Evolutionary conservation across 2,797 vertebrate genomes (phyloP).

Genomic region (Crenichthys baileyi): DNA sequence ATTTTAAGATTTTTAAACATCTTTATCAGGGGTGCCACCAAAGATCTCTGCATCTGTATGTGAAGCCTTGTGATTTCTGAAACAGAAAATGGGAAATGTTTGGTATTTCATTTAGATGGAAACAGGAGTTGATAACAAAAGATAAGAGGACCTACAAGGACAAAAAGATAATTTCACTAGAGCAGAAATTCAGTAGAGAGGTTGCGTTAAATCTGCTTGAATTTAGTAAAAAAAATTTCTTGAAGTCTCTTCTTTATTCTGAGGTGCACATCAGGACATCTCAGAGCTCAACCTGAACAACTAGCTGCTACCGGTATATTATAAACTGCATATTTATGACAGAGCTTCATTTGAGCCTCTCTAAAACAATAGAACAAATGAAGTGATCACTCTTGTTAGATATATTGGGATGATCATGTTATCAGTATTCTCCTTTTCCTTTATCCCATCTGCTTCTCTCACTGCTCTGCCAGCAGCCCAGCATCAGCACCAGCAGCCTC

Average conservation of each 20-base stretch:
- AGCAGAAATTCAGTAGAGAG: not conserved
- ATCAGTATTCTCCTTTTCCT: slow-evolving; percentile 59
- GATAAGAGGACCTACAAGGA: not conserved
- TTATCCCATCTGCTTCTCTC: slow-evolving; percentile 60
- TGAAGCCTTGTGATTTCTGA: not conserved
- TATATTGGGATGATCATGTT: slow-evolving; percentile 44
- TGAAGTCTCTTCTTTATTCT: not conserved
- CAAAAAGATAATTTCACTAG: not conserved
- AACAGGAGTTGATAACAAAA: not conserved
- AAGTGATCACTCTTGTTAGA: slow-evolving; percentile 36
- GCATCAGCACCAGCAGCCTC: slow-evolving; percentile 60
- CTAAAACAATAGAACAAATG: slow-evolving; percentile 40
- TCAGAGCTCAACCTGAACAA: not conserved
- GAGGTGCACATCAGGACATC: slow-evolving; percentile 1
- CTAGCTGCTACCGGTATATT: not conserved
- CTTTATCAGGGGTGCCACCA: not conserved
- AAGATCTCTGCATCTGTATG: not conserved
- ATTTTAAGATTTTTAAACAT: not conserved
- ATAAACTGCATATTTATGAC: not conserved
- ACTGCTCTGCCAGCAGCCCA: slow-evolving; percentile 58
- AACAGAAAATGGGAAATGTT: not conserved
- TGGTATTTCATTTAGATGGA: not conserved
- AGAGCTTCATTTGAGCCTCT: slow-evolving; percentile 22
- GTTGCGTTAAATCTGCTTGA: not conserved
- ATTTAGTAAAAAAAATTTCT: not conserved